Conservation (phyloP, 2,797 vertebrate genomes). For the Knipowitschia caucasica region DNA sequence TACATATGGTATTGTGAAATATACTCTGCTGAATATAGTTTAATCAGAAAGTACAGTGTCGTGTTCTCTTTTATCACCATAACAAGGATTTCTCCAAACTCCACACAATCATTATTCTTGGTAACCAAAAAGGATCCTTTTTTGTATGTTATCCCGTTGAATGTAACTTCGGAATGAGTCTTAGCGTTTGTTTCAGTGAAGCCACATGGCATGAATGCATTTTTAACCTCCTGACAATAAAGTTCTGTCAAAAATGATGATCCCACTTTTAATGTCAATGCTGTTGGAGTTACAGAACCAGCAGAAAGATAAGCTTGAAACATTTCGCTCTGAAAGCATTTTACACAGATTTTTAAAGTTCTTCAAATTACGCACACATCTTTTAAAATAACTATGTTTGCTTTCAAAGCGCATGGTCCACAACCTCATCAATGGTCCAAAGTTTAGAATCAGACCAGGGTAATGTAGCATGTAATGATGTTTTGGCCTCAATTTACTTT, state of each 20-base stretch:
- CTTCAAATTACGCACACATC: constrained; percentile 29
- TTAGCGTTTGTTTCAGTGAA: constrained; percentile 36
- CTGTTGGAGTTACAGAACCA: background rate
- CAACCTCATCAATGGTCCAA: too few species aligned
- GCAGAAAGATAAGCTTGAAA: constrained; percentile 18
- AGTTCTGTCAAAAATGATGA: constrained; percentile 31
- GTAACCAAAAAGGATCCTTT: constrained; percentile 41
- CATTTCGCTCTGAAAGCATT: background rate
- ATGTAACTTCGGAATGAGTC: constrained; percentile 17
- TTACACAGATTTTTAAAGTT: constrained; percentile 37
- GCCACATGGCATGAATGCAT: constrained; percentile 22
- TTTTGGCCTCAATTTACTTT: constrained; percentile 37
- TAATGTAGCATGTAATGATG: too few species aligned
- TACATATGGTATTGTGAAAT: constrained; percentile 31
- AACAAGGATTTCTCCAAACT: constrained; percentile 45
- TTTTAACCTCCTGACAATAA: constrained; percentile 37
- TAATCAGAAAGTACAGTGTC: constrained; percentile 38
- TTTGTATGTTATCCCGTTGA: constrained; percentile 25
- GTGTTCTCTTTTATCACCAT: constrained; percentile 34
- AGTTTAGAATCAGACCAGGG: constrained; percentile 28
- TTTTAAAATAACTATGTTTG: constrained; percentile 35
- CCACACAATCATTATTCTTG: constrained; percentile 25
- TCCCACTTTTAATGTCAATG: constrained; percentile 14
- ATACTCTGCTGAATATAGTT: constrained; percentile 23
- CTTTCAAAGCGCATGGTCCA: constrained; percentile 33